Evolutionary conservation across 2,113 vertebrate species (phyloP), one percentile per base, ranked within the genome.

Genomic region (Micronycteris hirsuta): DNA sequence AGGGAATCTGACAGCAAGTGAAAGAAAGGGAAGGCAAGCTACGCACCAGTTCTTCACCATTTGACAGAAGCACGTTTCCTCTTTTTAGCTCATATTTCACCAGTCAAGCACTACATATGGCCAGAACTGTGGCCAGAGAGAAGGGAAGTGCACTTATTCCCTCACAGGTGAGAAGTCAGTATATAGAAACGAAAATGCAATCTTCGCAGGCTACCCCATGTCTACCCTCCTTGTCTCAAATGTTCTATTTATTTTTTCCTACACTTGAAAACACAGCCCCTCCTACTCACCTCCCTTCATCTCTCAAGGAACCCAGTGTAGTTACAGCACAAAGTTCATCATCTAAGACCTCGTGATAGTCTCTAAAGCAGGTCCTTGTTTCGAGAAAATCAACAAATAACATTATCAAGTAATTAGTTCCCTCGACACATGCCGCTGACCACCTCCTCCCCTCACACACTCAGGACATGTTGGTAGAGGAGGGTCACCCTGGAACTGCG

Each of bases 241-340:
- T 43, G 5, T 43, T 78, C 10, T 24, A 3, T 47, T 38, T 36
- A 36, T 17, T 63, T 31, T 70, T 28, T 4, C 22, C 54, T 31
- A 58, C 5, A 11, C 7, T 22, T 28, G 4, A 58, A 52, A 26
- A 1, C 2, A 45, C 3, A 43, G 45, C 56, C 31, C 5, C 36
- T 80, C 14, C 33, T 28, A 15, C 3, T 45, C 6, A n/a, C 10
- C 2, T 47, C 0, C 17, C 9, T 54, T 3, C 4, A 17, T 2
- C 13, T 63, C 19, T 2, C 67, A 76, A 61, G 45, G 86, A 65
- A 16, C 2, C 0, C 17, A 1, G 11, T 47, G 63, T 12, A 56
- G 20, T 45, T 41, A 87, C 0, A 63, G 9, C 4, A 31, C 26
- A 26, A 76, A 45, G 4, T 0, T 82, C 15, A 45, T 52, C 67